phyloP scores from a whole-genome alignment of 2,113 vertebrate species.

The Cyprinodon tularosa region DNA sequence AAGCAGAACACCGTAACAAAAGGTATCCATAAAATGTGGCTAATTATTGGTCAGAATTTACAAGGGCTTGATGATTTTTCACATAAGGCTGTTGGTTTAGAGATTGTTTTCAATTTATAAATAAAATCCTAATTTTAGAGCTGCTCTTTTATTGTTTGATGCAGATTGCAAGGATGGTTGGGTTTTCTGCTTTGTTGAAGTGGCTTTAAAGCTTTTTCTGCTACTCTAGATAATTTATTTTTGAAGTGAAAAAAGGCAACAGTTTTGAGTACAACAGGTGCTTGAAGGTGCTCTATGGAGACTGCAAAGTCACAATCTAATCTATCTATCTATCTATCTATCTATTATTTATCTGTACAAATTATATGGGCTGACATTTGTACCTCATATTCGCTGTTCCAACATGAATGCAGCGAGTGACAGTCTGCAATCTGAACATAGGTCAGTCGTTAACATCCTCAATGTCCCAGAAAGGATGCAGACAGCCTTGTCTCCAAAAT shows the following conservation, averaged over 20 bases:
- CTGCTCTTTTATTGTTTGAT: conserved; percentile 20
- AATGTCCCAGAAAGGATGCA: conserved; percentile 34
- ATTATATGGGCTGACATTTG: neutral
- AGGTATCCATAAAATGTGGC: no score
- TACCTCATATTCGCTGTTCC: conserved; percentile 33
- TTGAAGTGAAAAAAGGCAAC: conserved; percentile 58
- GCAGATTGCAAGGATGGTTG: conserved; percentile 22
- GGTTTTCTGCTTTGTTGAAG: conserved; percentile 6
- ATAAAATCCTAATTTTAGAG: no score
- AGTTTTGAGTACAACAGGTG: conserved; percentile 57
- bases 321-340: neutral
- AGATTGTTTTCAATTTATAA: neutral
- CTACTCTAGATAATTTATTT: conserved; percentile 48
- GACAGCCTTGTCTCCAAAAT: conserved; percentile 54
- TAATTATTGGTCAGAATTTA: no score
- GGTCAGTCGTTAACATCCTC: conserved; percentile 39
- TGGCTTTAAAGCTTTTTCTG: conserved; percentile 33
- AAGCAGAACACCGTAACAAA: no score
- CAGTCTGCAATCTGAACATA: conserved; percentile 43
- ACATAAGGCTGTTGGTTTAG: no score
- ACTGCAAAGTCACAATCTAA: neutral
- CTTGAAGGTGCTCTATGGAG: conserved; percentile 23
- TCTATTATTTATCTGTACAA: no score
- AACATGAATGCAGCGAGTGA: conserved; percentile 33
- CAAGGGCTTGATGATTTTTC: no score